Base-by-base conservation (phyloP, 2,113 vertebrate genomes). In the Thermophis baileyi region DNA sequence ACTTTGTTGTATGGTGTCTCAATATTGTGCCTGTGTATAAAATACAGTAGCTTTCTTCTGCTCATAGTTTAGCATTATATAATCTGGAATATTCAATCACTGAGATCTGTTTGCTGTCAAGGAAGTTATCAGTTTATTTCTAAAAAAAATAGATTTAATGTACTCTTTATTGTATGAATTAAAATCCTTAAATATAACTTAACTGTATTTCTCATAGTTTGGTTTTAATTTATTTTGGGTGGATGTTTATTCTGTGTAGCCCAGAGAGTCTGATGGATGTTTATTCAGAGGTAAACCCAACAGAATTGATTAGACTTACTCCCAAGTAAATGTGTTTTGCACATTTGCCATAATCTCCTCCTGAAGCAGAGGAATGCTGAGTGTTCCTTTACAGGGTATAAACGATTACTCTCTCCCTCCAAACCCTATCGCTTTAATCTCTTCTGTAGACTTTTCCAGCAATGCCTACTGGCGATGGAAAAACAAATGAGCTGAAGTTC, bases 351-450 rank as follows among this genome's bases (percentile, higher is more conserved):
- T 85, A 89, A 87, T 0, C 0, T 63, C 53, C 51, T 94, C 51
- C 50, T 81, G 47, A 93, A 90, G 55, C 90, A 92, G 30, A 90
- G 92, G 93, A 95, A 94, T 89, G 92, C 0, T 0, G 0, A 63
- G 91, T 90, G 54, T 47, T 93, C 91, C 54, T 95, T 88, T 90
- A 94, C 90, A 10, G 51, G 88, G 46, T 86, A 60, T 53, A 96
- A 95, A 96, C 92, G 94, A 89, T 93, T 92, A n/a, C 25, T 22
- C 50, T 95, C 88, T 96, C 94, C 94, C 95, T 95, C 95, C 93
- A 96, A 96, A 92, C 47, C 92, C 93, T 50, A 40, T 95, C 12
- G 0, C 95, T 97, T 96, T 97, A 94, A 96, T 96, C 93, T 96
- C 93, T 87, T 95, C 94, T 91, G 6, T 27, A 94, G 7, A 50